Evolutionary conservation across 2,888 invertebrate genomes (phyloP).

Genomic region (Megamerina dolium): DNA sequence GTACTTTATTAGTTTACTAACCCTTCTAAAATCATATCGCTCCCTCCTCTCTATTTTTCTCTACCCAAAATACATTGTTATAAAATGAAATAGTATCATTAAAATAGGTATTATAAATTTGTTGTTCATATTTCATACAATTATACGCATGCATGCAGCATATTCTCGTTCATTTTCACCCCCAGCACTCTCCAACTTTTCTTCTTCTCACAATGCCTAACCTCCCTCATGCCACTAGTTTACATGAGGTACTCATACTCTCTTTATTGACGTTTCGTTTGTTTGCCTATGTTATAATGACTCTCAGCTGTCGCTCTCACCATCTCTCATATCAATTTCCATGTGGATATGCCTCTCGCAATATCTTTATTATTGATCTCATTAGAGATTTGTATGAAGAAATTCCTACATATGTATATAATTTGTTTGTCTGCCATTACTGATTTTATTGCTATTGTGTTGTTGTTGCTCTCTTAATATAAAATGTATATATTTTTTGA

Average conservation of each 20-base stretch:
- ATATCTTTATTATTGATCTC: conserved; percentile 12
- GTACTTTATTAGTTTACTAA: too few species aligned
- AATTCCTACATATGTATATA: conserved; percentile 30
- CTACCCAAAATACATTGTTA: too few species aligned
- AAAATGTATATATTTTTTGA: too few species aligned
- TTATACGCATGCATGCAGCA: too few species aligned
- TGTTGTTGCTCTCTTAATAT: too few species aligned
- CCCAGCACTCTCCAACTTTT: not conserved
- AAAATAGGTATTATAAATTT: too few species aligned
- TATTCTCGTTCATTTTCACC: conserved; percentile 1
- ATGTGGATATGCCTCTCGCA: not conserved
- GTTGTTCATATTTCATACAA: too few species aligned
- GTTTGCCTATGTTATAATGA: not conserved
- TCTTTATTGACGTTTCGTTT: not conserved
- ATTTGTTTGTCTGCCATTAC: conserved; percentile 24
- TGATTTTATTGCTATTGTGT: too few species aligned
- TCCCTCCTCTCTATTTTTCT: too few species aligned
- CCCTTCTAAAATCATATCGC: too few species aligned
- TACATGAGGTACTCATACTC: not conserved
- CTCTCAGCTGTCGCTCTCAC: conserved; percentile 8
- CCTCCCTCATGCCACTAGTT: not conserved
- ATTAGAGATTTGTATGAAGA: too few species aligned
- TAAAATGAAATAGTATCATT: too few species aligned
- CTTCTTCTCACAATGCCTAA: not conserved
- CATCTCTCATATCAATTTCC: conserved; percentile 8